Percentiles rank a stretch among this genome's conserved stretches.
Conservation (phyloP, 2,888 invertebrate species). For the Frankliniella fusca region DNA sequence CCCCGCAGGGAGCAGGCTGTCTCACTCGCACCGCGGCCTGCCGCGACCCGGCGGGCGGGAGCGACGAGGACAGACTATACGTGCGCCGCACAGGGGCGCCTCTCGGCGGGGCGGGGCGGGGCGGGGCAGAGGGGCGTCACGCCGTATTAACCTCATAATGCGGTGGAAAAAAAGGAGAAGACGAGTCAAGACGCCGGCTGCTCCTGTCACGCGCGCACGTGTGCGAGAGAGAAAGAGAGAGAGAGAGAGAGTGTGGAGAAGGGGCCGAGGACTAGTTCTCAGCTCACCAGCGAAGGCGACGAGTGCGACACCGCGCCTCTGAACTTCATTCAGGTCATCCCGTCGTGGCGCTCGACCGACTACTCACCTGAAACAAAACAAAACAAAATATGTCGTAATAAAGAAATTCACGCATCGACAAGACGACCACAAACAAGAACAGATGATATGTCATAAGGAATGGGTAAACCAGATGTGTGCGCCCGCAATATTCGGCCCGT, state of each 20-base stretch:
- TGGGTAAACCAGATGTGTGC: neutral
- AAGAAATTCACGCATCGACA: neutral
- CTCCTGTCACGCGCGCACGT: neutral
- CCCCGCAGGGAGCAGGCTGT: no score
- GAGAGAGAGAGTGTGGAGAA: neutral
- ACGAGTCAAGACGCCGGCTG: neutral
- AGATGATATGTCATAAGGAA: neutral
- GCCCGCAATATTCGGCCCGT: neutral
- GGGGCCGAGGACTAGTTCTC: neutral
- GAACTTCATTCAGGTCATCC: no score
- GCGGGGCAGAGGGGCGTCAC: constrained; percentile 2
- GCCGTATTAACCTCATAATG: constrained; percentile 9
- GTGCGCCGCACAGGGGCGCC: neutral
- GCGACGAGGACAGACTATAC: neutral
- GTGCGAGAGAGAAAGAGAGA: neutral
- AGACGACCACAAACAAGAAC: no score
- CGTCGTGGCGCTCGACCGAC: no score
- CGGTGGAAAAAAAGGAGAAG: neutral
- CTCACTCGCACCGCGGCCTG: no score
- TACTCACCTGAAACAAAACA: neutral
- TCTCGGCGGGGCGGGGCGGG: neutral
- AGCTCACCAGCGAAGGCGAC: no score
- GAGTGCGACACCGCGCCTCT: no score
- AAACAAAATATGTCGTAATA: neutral
- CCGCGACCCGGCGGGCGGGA: neutral